A percentile compares a stretch with the other conserved stretches of the same genome.
Conservation (phyloP, 1,140 invertebrate genomes). For the Drosophila tsacasi region DNA sequence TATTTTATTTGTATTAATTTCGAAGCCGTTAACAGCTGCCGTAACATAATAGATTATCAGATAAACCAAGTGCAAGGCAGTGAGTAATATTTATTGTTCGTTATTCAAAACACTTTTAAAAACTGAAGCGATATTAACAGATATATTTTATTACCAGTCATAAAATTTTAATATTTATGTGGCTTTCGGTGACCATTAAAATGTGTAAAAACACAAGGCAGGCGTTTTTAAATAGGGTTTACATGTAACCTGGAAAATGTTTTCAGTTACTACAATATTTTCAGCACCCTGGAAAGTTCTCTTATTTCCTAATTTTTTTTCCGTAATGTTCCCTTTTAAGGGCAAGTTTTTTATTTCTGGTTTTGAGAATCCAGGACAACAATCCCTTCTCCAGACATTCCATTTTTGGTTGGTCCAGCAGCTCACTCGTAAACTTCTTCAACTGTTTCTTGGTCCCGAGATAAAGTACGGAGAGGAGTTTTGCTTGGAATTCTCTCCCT, state of each 20-base stretch:
- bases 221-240: neutral
- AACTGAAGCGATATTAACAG: neutral
- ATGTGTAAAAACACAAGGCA: neutral
- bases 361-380: neutral
- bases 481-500: neutral
- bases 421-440: neutral
- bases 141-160: slow-evolving; percentile 3
- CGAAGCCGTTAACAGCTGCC: neutral
- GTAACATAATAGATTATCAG: neutral
- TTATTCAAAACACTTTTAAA: slow-evolving; percentile 11
- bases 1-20: slow-evolving; percentile 8
- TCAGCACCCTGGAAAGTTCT: neutral
- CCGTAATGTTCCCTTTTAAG: neutral
- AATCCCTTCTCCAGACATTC: neutral
- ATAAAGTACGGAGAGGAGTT: neutral
- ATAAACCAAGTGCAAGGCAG: neutral
- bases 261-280: neutral
- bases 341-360: neutral
- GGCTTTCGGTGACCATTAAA: neutral
- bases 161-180: slow-evolving; percentile 1
- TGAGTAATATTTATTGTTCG: slow-evolving; percentile 1
- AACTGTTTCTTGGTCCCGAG: neutral
- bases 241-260: neutral
- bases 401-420: neutral
- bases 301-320: neutral